Percentiles rank a stretch among this genome's conserved stretches.
phyloP scores from a whole-genome alignment of 30 jellyfish, hydroid and myxozoan species.

The Mastigias papua region DNA sequence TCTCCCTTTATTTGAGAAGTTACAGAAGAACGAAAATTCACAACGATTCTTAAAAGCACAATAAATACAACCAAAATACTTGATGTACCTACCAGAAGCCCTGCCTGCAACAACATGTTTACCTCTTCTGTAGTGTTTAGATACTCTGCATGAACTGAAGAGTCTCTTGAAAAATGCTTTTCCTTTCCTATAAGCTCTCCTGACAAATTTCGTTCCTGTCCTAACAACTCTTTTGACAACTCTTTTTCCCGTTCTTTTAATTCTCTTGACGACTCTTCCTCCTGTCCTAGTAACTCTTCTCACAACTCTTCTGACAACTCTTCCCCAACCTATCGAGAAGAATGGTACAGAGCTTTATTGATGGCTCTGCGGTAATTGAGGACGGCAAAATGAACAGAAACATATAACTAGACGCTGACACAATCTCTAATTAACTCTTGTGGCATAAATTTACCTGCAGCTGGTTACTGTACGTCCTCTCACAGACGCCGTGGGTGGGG shows the following conservation, averaged over 20 bases:
- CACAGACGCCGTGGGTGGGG: too few relatives aligned
- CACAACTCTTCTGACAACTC: not conserved
- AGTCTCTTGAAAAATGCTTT: not conserved
- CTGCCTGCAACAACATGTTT: not conserved
- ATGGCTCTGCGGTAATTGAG: not conserved
- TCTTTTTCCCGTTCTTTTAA: too few relatives aligned
- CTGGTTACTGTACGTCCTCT: too few relatives aligned
- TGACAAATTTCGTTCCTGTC: not conserved
- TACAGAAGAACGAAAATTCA: too few relatives aligned
- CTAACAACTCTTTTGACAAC: constrained; percentile 3
- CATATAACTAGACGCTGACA: not conserved
- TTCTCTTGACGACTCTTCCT: constrained; percentile 6
- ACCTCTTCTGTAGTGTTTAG: constrained; percentile 7
- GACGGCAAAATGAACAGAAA: not conserved
- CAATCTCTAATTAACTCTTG: not conserved
- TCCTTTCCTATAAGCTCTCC: not conserved
- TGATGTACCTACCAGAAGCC: constrained; percentile 1
- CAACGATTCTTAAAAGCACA: too few relatives aligned
- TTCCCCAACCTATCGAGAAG: not conserved
- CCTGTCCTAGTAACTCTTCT: not conserved
- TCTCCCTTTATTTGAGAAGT: too few relatives aligned
- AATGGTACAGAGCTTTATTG: not conserved
- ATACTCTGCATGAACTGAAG: not conserved
- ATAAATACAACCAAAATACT: not conserved
- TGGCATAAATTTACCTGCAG: too few relatives aligned